Evolutionary conservation across 53 echinoderm and acorn worm genomes (phyloP).

Genomic region (Zoroaster sp.): DNA sequence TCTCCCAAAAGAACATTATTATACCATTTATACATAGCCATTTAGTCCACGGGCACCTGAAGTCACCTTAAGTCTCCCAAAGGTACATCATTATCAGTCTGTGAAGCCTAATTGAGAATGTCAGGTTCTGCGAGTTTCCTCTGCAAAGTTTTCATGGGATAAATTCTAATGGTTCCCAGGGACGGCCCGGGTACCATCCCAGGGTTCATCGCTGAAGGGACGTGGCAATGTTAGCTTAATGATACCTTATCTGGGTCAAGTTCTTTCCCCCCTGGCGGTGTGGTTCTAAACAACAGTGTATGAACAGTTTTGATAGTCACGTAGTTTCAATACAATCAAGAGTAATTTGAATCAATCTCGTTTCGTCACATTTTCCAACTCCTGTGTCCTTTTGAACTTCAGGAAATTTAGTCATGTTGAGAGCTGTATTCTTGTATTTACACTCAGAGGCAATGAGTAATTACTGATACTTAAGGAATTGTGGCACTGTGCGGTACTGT

Average conservation of each 20-base stretch:
- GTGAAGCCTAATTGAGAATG: slow-evolving; percentile 27
- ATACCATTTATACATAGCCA: too few relatives aligned
- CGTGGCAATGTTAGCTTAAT: neutral
- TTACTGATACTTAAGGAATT: slow-evolving; percentile 20
- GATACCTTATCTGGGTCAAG: slow-evolving; percentile 29
- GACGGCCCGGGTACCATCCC: neutral
- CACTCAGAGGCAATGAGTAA: slow-evolving; percentile 12
- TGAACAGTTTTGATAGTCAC: neutral
- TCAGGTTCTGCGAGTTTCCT: slow-evolving; percentile 45
- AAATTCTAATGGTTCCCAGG: neutral
- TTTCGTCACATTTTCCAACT: neutral
- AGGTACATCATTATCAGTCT: neutral
- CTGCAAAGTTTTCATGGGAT: slow-evolving; percentile 18
- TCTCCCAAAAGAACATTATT: too few relatives aligned
- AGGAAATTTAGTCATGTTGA: neutral
- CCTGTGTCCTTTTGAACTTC: neutral
- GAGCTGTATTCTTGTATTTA: neutral
- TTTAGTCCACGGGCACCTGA: too few relatives aligned
- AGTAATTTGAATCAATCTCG: neutral
- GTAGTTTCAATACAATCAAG: neutral
- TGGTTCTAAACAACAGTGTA: neutral
- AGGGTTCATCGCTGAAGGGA: neutral
- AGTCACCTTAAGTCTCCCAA: too few relatives aligned
- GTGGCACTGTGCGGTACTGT: neutral
- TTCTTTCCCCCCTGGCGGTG: neutral